Percentiles rank a stretch among this genome's conserved stretches.
Conservation (phyloP, 2,888 invertebrate genomes). For the Limnephilus auricula region DNA sequence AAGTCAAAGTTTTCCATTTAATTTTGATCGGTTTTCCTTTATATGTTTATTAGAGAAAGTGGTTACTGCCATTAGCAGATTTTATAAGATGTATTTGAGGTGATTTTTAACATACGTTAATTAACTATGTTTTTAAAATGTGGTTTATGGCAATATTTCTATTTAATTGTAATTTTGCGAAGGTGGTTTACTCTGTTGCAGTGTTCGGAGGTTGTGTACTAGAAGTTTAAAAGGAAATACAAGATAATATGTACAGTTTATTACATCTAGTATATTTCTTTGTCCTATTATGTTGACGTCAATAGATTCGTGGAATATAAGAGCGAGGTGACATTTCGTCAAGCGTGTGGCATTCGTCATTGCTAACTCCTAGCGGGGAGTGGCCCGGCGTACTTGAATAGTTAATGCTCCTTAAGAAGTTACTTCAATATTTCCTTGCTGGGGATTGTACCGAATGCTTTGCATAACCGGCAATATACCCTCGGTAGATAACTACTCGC, state of each 20-base stretch:
- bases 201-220: neutral
- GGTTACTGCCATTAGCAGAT: neutral
- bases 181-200: neutral
- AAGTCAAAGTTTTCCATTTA: neutral
- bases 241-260: neutral
- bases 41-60: neutral
- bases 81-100: neutral
- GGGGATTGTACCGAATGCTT: neutral
- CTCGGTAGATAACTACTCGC: neutral
- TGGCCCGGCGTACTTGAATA: conserved; percentile 10
- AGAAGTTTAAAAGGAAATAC: neutral
- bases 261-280: neutral
- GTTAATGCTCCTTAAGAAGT: neutral
- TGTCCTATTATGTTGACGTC: neutral
- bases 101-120: too few relatives aligned
- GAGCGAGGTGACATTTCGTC: conserved; percentile 8
- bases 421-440: neutral
- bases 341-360: conserved; percentile 2
- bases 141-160: neutral
- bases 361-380: conserved; percentile 20
- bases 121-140: neutral
- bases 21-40: neutral
- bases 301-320: neutral
- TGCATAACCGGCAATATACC: conserved; percentile 9
- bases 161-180: neutral